A percentile compares a stretch with the other conserved stretches of the same genome.
These are phyloP conservation scores for Anorthoa munda DNA, from an alignment of 2,888 invertebrate genomes.

Conservation along the genomic window DNA sequence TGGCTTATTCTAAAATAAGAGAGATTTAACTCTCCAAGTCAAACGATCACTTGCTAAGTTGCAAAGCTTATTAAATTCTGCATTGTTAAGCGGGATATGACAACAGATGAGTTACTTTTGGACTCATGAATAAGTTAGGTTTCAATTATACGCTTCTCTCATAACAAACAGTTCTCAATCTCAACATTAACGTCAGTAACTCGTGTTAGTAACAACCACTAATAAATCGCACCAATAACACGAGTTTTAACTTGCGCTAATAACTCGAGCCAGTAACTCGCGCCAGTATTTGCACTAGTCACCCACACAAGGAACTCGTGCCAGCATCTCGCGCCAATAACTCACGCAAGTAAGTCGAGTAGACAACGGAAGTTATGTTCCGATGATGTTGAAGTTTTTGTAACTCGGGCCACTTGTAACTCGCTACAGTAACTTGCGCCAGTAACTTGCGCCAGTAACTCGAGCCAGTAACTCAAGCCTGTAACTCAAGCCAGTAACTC, in stretches of 20 bases:
- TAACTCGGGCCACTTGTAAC: not conserved
- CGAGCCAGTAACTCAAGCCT: not conserved
- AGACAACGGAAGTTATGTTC: slow-evolving; percentile 7
- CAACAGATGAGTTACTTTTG: slow-evolving; percentile 3
- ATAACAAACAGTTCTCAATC: not conserved
- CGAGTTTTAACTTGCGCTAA: not conserved
- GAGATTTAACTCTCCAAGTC: not conserved
- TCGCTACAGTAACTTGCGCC: not conserved
- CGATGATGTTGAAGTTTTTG: not conserved
- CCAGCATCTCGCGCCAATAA: not conserved
- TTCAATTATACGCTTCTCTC: slow-evolving; percentile 20
- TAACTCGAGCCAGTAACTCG: not conserved
- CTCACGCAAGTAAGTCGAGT: slow-evolving; percentile 14
- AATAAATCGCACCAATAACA: not conserved
- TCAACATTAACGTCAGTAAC: not conserved
- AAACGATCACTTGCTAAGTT: not conserved
- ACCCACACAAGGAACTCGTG: not conserved
- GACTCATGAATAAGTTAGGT: slow-evolving; percentile 13
- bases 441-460: not conserved
- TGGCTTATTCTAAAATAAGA: not conserved
- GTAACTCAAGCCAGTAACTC: not conserved
- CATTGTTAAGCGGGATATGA: slow-evolving; percentile 11
- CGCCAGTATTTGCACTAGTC: not conserved
- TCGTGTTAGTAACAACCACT: not conserved
- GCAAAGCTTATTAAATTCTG: slow-evolving; percentile 22